Evolutionary conservation across 1,140 invertebrate species (phyloP), one percentile per base, ranked within the genome.

Genomic region (Cheumatopsyche charites): DNA sequence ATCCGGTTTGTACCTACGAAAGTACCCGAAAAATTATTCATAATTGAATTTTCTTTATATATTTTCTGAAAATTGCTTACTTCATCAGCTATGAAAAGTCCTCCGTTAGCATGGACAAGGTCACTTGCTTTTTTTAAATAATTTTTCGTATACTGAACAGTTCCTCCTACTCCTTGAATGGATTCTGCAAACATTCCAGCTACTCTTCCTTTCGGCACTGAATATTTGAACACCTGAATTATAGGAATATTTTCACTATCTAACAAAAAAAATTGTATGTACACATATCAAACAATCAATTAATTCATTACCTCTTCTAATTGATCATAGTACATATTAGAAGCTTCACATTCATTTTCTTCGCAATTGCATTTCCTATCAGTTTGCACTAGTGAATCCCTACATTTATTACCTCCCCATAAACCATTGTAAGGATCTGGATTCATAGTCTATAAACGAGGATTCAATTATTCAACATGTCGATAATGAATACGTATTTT

Each of bases 111-210:
- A 61, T 90, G 89, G 0, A 98, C 87, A 25, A 93, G 77, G n/a
- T 94, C 88, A 77, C 90, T 91, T 0, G 94, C 94, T 77, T 89
- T 88, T 77, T 92, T 92, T 0, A 99, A 78, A 79, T 93, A 99
- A 4, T 90, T 90, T 78, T 91, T 93, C 0, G 97, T 95, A 80
- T 90, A 98, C 80, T 99, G 97, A 0, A 98, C 92, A 0, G 89
- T 85, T 12, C 96, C 97, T 12, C 94, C 95, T 21, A 96, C 90
- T 29, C 97, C 95, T 84, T 98, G 96, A 77, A 98, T 98, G 3
- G 94, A 94, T 83, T 99, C 97, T 0, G 93, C 94, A 80, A 98
- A 92, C 78, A 98, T 91, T 13, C 88, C 97, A 1, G 94, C 97
- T 23, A 96, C 85, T 78, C 86, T 88, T 9, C 89, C 89, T 67